Evolutionary conservation across 2,888 invertebrate species (phyloP).

Genomic region (Lasioglossum marginatum): DNA sequence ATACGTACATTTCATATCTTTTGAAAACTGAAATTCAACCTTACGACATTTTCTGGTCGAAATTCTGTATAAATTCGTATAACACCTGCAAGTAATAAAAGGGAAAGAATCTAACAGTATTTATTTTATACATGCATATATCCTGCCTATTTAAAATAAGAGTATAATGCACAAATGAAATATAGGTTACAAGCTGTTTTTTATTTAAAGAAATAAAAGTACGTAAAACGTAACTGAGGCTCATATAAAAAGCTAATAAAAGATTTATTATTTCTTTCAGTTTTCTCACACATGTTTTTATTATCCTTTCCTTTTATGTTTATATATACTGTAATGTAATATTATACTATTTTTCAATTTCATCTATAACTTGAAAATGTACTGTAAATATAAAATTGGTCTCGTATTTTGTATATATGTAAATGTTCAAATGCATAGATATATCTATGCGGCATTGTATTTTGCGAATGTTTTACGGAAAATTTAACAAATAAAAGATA

Average conservation of each 20-base stretch:
- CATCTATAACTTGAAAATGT: background rate
- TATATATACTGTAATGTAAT: background rate
- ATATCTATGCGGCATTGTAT: background rate
- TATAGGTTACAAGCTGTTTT: slow-evolving; percentile 10
- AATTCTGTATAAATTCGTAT: background rate
- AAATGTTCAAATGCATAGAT: background rate
- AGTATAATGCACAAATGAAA: background rate
- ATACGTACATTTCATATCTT: background rate
- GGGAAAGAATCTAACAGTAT: background rate
- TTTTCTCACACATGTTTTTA: background rate
- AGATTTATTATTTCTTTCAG: background rate
- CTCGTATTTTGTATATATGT: background rate
- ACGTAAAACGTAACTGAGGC: background rate
- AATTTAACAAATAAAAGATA: background rate
- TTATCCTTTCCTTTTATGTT: background rate
- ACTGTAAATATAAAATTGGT: too few species aligned
- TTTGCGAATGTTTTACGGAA: background rate
- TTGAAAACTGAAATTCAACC: background rate
- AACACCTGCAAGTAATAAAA: background rate
- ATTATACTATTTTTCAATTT: background rate
- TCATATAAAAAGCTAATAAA: background rate
- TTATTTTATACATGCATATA: background rate
- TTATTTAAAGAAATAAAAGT: background rate
- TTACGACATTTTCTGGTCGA: background rate
- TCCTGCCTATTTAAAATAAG: slow-evolving; percentile 6